Conservation (phyloP, 2,888 invertebrate genomes). For the Alcis repandata region DNA sequence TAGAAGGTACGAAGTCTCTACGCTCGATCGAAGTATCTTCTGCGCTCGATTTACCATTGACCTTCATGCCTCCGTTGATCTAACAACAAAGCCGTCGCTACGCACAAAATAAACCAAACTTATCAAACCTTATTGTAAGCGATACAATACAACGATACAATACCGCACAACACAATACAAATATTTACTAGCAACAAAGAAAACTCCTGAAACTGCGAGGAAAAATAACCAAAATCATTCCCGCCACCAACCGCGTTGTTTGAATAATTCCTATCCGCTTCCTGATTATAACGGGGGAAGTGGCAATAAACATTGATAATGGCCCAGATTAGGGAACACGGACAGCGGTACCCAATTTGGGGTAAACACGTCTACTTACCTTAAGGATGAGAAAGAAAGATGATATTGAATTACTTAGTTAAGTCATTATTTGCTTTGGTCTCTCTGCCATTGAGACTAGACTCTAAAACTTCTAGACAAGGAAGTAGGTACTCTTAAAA, state of each 20-base stretch:
- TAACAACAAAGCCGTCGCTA: background rate
- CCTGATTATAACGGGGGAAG: slow-evolving; percentile 41
- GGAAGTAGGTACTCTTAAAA: no score
- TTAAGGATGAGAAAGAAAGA: slow-evolving; percentile 1
- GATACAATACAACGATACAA: slow-evolving; percentile 7
- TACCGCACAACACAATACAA: slow-evolving; percentile 6
- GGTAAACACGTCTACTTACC: slow-evolving; percentile 26
- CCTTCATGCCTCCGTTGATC: background rate
- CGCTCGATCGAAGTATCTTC: no score
- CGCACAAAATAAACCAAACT: background rate
- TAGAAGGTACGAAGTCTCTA: no score
- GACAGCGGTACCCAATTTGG: slow-evolving; percentile 31
- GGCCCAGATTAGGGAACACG: slow-evolving; percentile 31
- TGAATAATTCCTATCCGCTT: slow-evolving; percentile 36
- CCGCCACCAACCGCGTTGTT: slow-evolving; percentile 15
- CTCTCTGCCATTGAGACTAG: no score
- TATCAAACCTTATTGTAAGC: slow-evolving; percentile 1
- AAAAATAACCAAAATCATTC: slow-evolving; percentile 12
- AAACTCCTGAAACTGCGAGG: slow-evolving; percentile 2
- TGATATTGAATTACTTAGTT: background rate
- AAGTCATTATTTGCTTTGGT: background rate
- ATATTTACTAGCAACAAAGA: background rate
- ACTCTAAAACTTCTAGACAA: no score
- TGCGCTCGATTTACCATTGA: background rate
- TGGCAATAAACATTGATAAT: slow-evolving; percentile 43